Percentiles rank a stretch among this genome's conserved stretches.
Conservation (phyloP, 1,140 invertebrate species). For the Wasmannia auropunctata region DNA sequence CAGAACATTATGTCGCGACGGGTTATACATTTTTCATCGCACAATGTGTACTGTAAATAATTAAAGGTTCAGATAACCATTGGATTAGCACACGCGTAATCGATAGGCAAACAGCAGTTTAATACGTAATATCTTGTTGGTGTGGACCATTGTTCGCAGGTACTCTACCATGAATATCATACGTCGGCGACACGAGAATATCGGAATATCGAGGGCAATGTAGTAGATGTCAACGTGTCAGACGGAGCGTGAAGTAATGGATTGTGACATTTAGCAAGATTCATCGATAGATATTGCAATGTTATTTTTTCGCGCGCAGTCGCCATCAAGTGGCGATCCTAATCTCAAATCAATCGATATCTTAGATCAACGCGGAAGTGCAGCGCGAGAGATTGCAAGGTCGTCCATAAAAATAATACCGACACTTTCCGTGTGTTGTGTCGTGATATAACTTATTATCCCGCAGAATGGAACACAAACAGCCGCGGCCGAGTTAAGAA, state of each 20-base stretch:
- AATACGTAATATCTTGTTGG: slow-evolving; percentile 50
- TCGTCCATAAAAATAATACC: not conserved
- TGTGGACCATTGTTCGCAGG: slow-evolving; percentile 14
- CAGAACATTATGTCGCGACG: not conserved
- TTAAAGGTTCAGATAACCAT: slow-evolving; percentile 16
- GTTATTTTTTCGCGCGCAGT: not conserved
- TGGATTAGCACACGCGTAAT: slow-evolving; percentile 22
- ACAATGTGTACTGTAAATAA: slow-evolving; percentile 13
- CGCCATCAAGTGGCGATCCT: not conserved
- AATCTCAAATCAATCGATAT: slow-evolving; percentile 8
- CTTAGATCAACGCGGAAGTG: not conserved
- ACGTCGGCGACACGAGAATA: slow-evolving; percentile 62
- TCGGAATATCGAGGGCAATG: slow-evolving; percentile 49
- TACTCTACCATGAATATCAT: slow-evolving; percentile 56
- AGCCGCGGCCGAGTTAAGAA: not conserved
- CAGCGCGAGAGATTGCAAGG: not conserved
- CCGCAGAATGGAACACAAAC: slow-evolving; percentile 15
- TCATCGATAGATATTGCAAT: slow-evolving; percentile 21
- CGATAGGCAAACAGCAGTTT: slow-evolving; percentile 45
- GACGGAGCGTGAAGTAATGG: slow-evolving; percentile 41
- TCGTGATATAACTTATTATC: slow-evolving; percentile 2
- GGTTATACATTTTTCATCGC: not conserved
- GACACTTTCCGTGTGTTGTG: not conserved
- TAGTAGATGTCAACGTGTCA: slow-evolving; percentile 67
- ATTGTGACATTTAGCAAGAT: slow-evolving; percentile 60